phyloP scores from a whole-genome alignment of 2,888 invertebrate genomes.

The Nysson spinosus region DNA sequence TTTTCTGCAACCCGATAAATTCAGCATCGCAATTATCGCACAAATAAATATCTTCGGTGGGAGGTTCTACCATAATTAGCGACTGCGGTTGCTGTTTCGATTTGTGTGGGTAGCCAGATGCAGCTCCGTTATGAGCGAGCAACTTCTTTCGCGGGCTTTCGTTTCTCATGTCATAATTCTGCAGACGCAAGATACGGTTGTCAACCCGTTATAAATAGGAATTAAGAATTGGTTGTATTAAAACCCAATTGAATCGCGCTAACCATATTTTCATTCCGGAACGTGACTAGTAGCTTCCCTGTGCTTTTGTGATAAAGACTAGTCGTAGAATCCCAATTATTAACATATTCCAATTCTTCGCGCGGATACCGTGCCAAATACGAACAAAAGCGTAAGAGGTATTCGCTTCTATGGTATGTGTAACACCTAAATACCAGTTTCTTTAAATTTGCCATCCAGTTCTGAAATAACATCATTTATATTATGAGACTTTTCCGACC shows the following conservation, averaged over 20 bases:
- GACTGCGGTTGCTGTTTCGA: constrained; percentile 72
- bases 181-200: constrained; percentile 21
- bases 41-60: constrained; percentile 83
- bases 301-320: constrained; percentile 84
- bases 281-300: constrained; percentile 84
- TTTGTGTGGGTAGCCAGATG: constrained; percentile 56
- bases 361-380: constrained; percentile 83
- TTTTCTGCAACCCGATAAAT: constrained; percentile 81
- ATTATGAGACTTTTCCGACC: not conserved
- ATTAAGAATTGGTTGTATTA: not conserved
- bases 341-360: constrained; percentile 83
- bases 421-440: constrained; percentile 85
- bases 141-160: constrained; percentile 77
- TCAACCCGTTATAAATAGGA: not conserved
- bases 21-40: constrained; percentile 88
- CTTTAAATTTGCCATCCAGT: constrained; percentile 82
- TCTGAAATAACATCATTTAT: constrained; percentile 64
- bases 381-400: constrained; percentile 84
- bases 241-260: constrained; percentile 57
- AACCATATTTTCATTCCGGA: constrained; percentile 86
- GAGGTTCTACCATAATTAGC: constrained; percentile 80
- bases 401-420: constrained; percentile 85
- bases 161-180: constrained; percentile 74
- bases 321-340: constrained; percentile 86
- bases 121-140: constrained; percentile 71